phyloP scores from a whole-genome alignment of 2,797 vertebrate genomes.

The Todus mexicanus region DNA sequence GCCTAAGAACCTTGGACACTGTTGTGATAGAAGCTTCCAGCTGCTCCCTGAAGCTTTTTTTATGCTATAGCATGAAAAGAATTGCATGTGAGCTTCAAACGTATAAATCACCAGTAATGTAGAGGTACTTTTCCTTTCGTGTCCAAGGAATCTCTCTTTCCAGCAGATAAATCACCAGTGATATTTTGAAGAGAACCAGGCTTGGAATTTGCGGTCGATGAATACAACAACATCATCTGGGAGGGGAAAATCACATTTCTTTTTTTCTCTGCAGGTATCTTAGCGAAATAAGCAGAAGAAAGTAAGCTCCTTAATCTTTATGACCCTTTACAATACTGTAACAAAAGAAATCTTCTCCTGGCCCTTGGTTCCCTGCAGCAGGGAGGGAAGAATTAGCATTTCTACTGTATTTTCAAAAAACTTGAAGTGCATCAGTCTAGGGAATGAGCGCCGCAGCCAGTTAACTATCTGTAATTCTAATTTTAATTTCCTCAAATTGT shows the following conservation, averaged over 20 bases:
- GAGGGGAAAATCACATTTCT: neutral
- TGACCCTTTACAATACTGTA: neutral
- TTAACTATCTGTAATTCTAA: neutral
- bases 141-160: neutral
- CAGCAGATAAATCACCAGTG: neutral
- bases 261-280: neutral
- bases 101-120: rapidly evolving
- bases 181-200: neutral
- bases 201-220: neutral
- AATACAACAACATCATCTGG: rapidly evolving
- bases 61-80: neutral
- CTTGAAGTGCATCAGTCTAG: neutral
- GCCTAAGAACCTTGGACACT: neutral
- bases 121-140: rapidly evolving
- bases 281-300: neutral
- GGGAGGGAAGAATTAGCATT: neutral
- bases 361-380: neutral
- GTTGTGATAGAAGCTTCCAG: neutral
- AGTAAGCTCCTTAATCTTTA: neutral
- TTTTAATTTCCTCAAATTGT: neutral
- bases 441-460: neutral
- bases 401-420: neutral
- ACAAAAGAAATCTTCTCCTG: neutral
- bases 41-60: neutral
- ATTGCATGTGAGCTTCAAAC: neutral